Evolutionary conservation across 2,113 vertebrate genomes (phyloP).

Genomic region (Thalassoma bifasciatum): DNA sequence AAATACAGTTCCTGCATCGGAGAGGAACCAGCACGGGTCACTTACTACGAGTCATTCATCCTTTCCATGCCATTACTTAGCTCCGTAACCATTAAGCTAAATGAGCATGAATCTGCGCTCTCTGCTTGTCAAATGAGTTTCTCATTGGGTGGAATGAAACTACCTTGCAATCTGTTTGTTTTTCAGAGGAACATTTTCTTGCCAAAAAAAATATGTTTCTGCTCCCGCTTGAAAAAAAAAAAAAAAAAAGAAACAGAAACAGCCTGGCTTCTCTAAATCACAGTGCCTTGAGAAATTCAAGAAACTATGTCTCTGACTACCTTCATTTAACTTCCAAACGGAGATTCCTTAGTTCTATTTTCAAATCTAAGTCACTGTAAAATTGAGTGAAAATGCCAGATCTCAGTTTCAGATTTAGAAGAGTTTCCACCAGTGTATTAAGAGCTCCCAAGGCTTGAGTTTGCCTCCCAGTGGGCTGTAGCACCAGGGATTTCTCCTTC

Average conservation of each 20-base stretch:
- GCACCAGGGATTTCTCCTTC: neutral
- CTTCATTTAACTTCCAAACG: no score
- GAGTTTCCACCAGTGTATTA: neutral
- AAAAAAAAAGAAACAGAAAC: neutral
- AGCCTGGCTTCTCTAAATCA: neutral
- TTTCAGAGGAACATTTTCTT: neutral
- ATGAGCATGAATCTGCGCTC: constrained; percentile 47
- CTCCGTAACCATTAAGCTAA: constrained; percentile 31
- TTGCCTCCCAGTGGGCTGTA: neutral
- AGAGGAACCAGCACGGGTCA: constrained; percentile 41
- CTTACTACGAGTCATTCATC: constrained; percentile 46
- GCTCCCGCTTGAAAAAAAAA: neutral
- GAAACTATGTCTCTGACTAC: neutral
- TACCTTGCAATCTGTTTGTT: constrained; percentile 10
- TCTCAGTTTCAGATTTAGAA: neutral
- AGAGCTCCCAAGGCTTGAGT: neutral
- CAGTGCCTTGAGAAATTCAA: neutral
- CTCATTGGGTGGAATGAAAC: neutral
- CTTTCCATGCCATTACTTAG: constrained; percentile 32
- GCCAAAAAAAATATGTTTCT: neutral
- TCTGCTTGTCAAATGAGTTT: constrained; percentile 16
- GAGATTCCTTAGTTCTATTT: neutral
- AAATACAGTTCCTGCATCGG: constrained; percentile 27
- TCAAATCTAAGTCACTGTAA: neutral
- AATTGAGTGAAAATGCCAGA: neutral